These are phyloP conservation scores for Scomber colias DNA, from an alignment of 2,113 vertebrate species.

Conservation along the genomic window DNA sequence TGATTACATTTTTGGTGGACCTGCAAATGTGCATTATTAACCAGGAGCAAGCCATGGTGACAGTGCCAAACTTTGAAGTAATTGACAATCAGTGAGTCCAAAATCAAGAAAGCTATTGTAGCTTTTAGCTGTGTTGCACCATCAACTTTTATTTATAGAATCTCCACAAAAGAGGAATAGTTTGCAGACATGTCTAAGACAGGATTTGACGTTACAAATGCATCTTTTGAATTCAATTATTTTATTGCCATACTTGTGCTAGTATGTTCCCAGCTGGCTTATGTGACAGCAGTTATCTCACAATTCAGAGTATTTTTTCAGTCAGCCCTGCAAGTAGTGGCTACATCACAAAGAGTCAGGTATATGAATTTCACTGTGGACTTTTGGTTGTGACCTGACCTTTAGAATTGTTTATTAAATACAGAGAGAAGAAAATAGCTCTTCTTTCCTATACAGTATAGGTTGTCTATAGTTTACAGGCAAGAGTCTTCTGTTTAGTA, in stretches of 20 bases:
- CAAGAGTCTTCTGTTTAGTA: slow-evolving; percentile 43
- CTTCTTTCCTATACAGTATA: neutral
- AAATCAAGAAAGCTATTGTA: neutral
- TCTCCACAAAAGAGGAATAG: neutral
- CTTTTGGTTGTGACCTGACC: neutral
- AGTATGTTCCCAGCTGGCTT: neutral
- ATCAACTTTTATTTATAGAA: neutral
- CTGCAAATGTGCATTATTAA: too few relatives aligned
- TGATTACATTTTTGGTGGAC: neutral
- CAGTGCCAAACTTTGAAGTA: neutral
- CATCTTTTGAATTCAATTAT: neutral
- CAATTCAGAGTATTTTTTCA: too few relatives aligned
- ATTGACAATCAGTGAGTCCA: neutral
- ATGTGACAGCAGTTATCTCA: neutral
- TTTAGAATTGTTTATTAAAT: neutral
- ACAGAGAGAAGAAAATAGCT: neutral
- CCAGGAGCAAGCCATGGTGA: neutral
- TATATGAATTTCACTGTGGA: too few relatives aligned
- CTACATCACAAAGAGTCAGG: neutral
- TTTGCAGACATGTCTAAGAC: neutral
- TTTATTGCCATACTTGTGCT: neutral
- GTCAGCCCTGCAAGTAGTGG: neutral
- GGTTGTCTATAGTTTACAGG: neutral
- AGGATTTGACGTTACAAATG: neutral
- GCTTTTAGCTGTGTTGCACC: neutral